These are phyloP conservation scores for Aurelia coerulea DNA, from an alignment of 30 jellyfish, hydroid and myxozoan genomes.

Conservation along the genomic window DNA sequence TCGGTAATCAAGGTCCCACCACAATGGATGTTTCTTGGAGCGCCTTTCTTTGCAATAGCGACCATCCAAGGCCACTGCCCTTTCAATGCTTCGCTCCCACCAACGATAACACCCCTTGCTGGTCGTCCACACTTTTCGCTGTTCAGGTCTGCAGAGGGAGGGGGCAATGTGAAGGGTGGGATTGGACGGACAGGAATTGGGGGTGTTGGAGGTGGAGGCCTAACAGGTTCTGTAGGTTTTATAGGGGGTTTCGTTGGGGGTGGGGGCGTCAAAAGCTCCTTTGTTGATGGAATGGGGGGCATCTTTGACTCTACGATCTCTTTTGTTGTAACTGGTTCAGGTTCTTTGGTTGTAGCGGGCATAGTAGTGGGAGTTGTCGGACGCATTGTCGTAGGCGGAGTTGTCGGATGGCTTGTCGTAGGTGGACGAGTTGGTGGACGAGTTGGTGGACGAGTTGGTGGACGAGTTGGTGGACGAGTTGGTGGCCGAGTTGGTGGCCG, in stretches of 20 bases:
- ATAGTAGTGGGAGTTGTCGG: background rate
- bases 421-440: conserved; percentile 26
- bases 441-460: conserved; percentile 20
- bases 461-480: conserved; percentile 16
- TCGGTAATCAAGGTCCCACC: conserved; percentile 67
- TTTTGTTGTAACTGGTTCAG: conserved; percentile 42
- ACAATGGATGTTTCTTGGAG: conserved; percentile 49
- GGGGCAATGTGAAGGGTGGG: conserved; percentile 33
- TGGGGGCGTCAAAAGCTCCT: conserved; percentile 14
- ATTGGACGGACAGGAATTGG: conserved; percentile 5
- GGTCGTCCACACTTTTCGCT: conserved; percentile 37
- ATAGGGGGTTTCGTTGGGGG: background rate
- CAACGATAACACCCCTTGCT: conserved; percentile 26
- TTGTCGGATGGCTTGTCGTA: conserved; percentile 4
- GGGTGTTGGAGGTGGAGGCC: conserved; percentile 49
- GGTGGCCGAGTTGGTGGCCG: conserved; percentile 12
- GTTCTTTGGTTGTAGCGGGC: conserved; percentile 7
- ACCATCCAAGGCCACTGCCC: conserved; percentile 83
- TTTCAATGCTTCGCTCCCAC: conserved; percentile 38
- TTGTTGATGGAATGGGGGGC: conserved; percentile 6
- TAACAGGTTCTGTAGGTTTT: background rate
- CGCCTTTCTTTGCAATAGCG: conserved; percentile 34
- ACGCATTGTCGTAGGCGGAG: background rate
- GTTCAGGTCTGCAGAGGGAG: conserved; percentile 40
- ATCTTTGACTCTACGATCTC: conserved; percentile 23